Conservation (phyloP, 30 jellyfish, hydroid and myxozoan genomes). For the Aurelia aurita complex sp. Pacific region DNA sequence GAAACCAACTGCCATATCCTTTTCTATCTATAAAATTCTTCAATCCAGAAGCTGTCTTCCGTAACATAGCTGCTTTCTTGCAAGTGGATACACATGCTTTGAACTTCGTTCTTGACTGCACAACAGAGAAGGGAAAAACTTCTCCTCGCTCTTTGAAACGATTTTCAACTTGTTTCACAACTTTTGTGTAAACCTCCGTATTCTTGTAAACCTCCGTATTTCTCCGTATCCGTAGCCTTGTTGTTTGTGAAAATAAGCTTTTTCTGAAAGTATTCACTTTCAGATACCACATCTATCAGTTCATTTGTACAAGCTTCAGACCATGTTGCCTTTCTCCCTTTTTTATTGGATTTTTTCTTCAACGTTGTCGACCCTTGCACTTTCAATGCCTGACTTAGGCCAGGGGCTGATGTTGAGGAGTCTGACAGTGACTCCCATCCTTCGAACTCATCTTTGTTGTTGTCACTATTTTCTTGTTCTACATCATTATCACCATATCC, state of each 20-base stretch:
- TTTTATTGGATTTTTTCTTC: neutral
- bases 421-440: too few relatives aligned
- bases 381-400: too few relatives aligned
- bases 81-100: conserved; percentile 35
- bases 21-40: neutral
- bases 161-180: conserved; percentile 6
- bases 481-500: too few relatives aligned
- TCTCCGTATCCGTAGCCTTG: conserved; percentile 19
- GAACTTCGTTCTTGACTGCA: conserved; percentile 15
- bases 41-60: conserved; percentile 18
- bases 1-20: conserved; percentile 44
- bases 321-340: neutral
- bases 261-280: neutral
- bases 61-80: conserved; percentile 44
- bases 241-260: conserved; percentile 13
- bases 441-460: too few relatives aligned
- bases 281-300: neutral
- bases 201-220: conserved; percentile 39
- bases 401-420: too few relatives aligned
- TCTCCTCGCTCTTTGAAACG: conserved; percentile 17
- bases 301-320: conserved; percentile 1
- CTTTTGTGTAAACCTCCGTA: conserved; percentile 24
- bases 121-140: conserved; percentile 11
- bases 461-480: too few relatives aligned
- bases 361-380: neutral